Conservation (phyloP, 2,888 invertebrate species). For the Ophion costatus region DNA sequence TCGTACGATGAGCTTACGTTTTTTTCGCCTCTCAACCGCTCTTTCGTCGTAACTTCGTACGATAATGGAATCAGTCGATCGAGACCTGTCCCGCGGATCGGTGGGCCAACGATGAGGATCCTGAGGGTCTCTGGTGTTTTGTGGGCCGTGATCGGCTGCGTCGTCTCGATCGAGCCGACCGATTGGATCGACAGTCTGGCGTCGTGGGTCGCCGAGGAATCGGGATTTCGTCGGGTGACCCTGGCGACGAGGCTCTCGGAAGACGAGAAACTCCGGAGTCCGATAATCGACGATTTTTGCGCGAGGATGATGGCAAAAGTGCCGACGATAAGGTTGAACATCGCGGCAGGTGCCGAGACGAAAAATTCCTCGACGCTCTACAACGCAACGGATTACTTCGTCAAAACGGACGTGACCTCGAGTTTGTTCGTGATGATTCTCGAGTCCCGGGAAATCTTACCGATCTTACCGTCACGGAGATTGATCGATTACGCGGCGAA, state of each 20-base stretch:
- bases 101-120: too few species aligned
- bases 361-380: neutral
- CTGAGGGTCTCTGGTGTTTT: too few species aligned
- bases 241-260: constrained; percentile 3
- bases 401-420: constrained; percentile 2
- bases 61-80: neutral
- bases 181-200: constrained; percentile 28
- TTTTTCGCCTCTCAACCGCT: too few species aligned
- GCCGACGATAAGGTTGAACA: constrained; percentile 14
- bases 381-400: neutral
- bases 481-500: constrained; percentile 31
- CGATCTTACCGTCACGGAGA: neutral
- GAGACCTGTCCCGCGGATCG: neutral
- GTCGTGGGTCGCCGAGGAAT: neutral
- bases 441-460: neutral
- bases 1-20: neutral
- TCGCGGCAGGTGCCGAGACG: neutral
- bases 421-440: constrained; percentile 27
- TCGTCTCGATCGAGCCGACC: neutral
- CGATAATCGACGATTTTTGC: neutral
- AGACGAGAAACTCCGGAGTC: neutral
- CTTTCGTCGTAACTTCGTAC: neutral
- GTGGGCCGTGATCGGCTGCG: neutral
- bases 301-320: constrained; percentile 4
- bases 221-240: constrained; percentile 23